These are phyloP conservation scores for Marisa cornuarietis DNA, from an alignment of 1,140 invertebrate genomes.

Conservation along the genomic window DNA sequence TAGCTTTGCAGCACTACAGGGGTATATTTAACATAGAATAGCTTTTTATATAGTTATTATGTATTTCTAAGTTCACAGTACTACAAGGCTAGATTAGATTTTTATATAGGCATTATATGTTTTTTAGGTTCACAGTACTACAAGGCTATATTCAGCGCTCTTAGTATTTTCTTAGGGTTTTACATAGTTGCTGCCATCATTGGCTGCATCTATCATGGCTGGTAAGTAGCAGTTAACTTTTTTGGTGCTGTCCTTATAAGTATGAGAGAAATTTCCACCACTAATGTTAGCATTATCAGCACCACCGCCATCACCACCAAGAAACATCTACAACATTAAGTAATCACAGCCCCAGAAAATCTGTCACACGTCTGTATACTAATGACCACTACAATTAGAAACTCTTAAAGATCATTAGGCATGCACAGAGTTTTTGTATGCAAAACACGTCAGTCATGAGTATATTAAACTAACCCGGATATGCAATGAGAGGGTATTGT, in stretches of 20 bases:
- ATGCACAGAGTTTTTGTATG: background rate
- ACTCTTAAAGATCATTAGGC: no score
- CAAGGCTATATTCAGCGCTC: constrained; percentile 70
- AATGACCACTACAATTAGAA: no score
- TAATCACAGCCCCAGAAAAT: background rate
- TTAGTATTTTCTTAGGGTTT: constrained; percentile 72
- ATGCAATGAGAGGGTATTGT: no score
- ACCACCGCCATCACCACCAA: background rate
- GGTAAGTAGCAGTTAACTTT: constrained; percentile 9
- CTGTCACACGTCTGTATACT: no score
- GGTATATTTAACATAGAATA: no score
- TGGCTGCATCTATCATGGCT: constrained; percentile 35
- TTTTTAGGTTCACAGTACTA: constrained; percentile 71
- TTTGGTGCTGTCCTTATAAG: background rate
- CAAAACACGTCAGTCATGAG: no score
- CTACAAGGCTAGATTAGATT: no score
- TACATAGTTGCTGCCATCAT: constrained; percentile 72
- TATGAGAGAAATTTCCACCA: background rate
- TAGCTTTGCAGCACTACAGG: no score
- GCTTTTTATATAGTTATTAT: no score
- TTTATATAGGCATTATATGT: background rate
- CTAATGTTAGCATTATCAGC: background rate
- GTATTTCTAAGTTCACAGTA: background rate
- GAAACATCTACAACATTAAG: background rate
- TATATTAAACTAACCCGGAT: no score